Conservation (phyloP, 2,888 invertebrate genomes). For the Pandemis corylana region DNA sequence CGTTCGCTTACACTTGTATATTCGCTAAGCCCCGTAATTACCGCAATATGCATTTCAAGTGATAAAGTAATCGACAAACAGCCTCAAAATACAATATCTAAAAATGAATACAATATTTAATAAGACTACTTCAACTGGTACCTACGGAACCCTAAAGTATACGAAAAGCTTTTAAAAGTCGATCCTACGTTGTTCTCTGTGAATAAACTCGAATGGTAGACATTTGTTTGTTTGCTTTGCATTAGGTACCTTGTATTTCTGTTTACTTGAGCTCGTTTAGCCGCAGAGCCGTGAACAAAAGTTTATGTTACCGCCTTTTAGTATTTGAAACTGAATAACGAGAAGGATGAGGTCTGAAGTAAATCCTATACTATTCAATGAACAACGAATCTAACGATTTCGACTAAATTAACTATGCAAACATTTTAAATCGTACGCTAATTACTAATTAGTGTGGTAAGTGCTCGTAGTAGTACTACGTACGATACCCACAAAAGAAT, state of each 20-base stretch:
- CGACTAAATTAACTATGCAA: too few species aligned
- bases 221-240: conserved; percentile 40
- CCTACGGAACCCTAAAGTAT: conserved; percentile 45
- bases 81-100: neutral
- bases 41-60: neutral
- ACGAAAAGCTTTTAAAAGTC: conserved; percentile 56
- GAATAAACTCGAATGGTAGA: conserved; percentile 40
- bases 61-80: neutral
- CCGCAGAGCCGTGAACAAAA: conserved; percentile 27
- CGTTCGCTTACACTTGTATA: neutral
- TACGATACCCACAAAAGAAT: neutral
- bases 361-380: neutral
- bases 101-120: neutral
- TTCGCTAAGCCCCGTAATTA: neutral
- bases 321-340: conserved; percentile 18
- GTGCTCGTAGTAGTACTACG: too few species aligned
- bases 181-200: conserved; percentile 36
- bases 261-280: conserved; percentile 33
- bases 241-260: conserved; percentile 39
- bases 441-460: too few species aligned
- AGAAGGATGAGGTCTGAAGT: neutral
- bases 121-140: neutral
- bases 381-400: neutral
- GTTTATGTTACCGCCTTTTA: conserved; percentile 28
- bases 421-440: too few species aligned